Conservation (phyloP, 2,797 vertebrate species). For the Eospalax fontanierii region DNA sequence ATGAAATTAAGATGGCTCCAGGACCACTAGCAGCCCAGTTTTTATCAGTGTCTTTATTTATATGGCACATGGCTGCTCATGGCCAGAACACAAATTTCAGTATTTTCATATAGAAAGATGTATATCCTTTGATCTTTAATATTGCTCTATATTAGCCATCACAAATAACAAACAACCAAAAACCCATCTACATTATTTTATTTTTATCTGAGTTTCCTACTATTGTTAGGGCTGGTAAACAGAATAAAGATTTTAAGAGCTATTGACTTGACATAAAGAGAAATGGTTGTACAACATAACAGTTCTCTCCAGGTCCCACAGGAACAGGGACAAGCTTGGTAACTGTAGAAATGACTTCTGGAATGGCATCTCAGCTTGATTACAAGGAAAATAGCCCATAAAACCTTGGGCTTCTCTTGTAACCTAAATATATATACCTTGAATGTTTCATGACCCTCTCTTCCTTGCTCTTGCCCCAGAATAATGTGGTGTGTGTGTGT, state of each 20-base stretch:
- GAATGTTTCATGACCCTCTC: too few species aligned
- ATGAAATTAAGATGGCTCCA: neutral
- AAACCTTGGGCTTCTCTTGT: too few species aligned
- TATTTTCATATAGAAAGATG: neutral
- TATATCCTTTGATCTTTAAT: neutral
- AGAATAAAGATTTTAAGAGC: conserved; percentile 10
- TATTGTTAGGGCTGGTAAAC: neutral
- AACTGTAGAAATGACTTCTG: too few species aligned
- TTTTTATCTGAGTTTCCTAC: neutral
- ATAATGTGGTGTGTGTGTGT: too few species aligned
- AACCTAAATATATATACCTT: too few species aligned
- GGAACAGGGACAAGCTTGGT: neutral
- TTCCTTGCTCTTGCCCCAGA: too few species aligned
- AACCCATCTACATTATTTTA: neutral
- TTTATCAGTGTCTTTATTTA: neutral
- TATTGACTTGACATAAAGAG: neutral
- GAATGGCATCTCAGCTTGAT: too few species aligned
- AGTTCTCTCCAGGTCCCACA: neutral
- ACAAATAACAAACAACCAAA: conserved; percentile 16
- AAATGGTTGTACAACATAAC: neutral
- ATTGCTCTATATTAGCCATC: neutral
- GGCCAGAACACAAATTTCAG: neutral
- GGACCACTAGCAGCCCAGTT: too few species aligned
- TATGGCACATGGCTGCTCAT: too few species aligned
- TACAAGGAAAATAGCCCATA: too few species aligned